phyloP scores from a whole-genome alignment of 1,140 invertebrate species.

The Zaprionus vittiger region DNA sequence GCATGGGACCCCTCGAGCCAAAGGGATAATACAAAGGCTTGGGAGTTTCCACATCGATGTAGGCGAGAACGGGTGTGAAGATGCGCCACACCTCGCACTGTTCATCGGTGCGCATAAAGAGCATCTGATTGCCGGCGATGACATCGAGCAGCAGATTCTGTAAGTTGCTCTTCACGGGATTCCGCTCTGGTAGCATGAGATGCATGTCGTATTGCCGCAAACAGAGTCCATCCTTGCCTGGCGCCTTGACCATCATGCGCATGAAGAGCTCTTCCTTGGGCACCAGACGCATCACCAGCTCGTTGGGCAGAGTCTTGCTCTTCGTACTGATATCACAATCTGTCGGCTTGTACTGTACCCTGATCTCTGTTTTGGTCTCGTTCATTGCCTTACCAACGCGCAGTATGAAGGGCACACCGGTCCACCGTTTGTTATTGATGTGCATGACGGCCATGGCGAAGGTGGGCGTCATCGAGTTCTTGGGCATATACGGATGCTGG shows the following conservation, averaged over 20 bases:
- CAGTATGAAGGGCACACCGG: slow-evolving; percentile 66
- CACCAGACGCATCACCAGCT: slow-evolving; percentile 52
- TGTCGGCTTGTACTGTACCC: slow-evolving; percentile 62
- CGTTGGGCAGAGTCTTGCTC: slow-evolving; percentile 41
- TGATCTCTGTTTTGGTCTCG: slow-evolving; percentile 61
- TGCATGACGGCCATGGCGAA: slow-evolving; percentile 54
- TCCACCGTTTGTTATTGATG: slow-evolving; percentile 58
- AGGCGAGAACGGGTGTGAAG: slow-evolving; percentile 52
- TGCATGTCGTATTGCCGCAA: slow-evolving; percentile 52
- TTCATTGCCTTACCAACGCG: slow-evolving; percentile 64
- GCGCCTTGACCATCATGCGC: slow-evolving; percentile 59
- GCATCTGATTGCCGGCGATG: slow-evolving; percentile 55
- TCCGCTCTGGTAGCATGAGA: slow-evolving; percentile 32
- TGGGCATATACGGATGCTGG: slow-evolving; percentile 63
- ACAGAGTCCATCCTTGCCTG: slow-evolving; percentile 40
- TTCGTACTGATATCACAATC: slow-evolving; percentile 35
- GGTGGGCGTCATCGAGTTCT: slow-evolving; percentile 62
- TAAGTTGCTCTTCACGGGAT: not conserved
- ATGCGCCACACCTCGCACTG: slow-evolving; percentile 73
- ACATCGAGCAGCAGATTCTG: slow-evolving; percentile 49
- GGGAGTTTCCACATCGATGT: slow-evolving; percentile 50
- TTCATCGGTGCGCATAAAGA: slow-evolving; percentile 71
- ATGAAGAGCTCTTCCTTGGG: slow-evolving; percentile 63
- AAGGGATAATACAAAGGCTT: slow-evolving; percentile 59
- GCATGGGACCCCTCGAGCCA: slow-evolving; percentile 54